Evolutionary conservation across 2,113 vertebrate species (phyloP).

Genomic region (Proterorhinus semilunaris): DNA sequence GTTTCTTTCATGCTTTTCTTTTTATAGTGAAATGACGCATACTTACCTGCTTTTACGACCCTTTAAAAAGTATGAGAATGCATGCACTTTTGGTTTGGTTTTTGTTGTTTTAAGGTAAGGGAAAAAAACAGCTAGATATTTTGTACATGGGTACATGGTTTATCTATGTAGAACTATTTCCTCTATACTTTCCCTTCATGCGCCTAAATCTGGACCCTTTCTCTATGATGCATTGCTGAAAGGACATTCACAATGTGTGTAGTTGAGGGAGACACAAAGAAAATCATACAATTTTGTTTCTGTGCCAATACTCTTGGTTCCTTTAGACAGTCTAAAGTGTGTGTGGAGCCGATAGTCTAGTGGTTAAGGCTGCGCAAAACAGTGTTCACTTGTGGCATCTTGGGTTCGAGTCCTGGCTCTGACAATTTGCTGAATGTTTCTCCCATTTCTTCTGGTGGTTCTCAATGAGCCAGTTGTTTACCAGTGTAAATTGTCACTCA

Average conservation of each 20-base stretch:
- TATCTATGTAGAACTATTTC: not conserved
- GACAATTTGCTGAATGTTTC: too few relatives aligned
- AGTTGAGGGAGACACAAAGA: not conserved
- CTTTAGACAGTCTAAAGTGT: too few relatives aligned
- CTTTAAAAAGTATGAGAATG: conserved; percentile 7
- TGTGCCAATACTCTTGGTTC: too few relatives aligned
- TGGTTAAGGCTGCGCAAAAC: too few relatives aligned
- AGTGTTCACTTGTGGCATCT: too few relatives aligned
- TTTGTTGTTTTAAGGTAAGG: not conserved
- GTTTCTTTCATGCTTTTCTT: not conserved
- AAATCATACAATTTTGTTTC: too few relatives aligned
- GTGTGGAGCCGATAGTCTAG: too few relatives aligned
- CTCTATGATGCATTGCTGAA: not conserved
- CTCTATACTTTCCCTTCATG: not conserved
- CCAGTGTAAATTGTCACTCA: not conserved
- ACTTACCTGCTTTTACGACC: not conserved
- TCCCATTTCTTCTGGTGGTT: not conserved
- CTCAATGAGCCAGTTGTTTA: not conserved
- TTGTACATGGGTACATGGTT: not conserved
- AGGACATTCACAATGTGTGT: not conserved
- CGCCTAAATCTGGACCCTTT: not conserved
- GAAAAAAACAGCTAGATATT: not conserved
- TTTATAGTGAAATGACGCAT: conserved; percentile 8
- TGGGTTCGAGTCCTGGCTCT: too few relatives aligned
- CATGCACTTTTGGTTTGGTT: not conserved